These are phyloP conservation scores for Coenonympha arcania DNA, from an alignment of 2,888 invertebrate genomes.

Conservation along the genomic window DNA sequence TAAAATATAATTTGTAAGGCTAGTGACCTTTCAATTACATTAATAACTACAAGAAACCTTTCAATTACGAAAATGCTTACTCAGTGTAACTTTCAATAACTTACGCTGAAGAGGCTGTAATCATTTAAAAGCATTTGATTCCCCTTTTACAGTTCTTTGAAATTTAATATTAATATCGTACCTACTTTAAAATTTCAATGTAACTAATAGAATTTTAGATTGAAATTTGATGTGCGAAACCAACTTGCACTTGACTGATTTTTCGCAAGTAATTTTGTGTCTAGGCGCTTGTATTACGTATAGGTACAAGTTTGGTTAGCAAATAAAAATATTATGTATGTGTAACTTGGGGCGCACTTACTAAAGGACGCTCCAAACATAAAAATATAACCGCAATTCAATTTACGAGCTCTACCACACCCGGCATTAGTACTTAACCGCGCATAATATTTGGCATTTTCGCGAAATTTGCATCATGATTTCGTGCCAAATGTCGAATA, in stretches of 20 bases:
- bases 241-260: too few relatives aligned
- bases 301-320: background rate
- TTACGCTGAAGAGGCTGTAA: conserved; percentile 6
- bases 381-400: conserved; percentile 20
- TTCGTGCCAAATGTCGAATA: conserved; percentile 61
- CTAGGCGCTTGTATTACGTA: too few relatives aligned
- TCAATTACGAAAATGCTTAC: too few relatives aligned
- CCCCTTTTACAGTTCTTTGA: conserved; percentile 3
- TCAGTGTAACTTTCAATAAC: conserved; percentile 7
- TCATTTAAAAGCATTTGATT: conserved; percentile 9
- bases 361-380: conserved; percentile 5
- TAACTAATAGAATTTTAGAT: too few relatives aligned
- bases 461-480: conserved; percentile 56
- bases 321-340: background rate
- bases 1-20: too few relatives aligned
- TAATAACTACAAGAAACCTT: too few relatives aligned
- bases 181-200: too few relatives aligned
- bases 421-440: conserved; percentile 50
- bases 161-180: too few relatives aligned
- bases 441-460: conserved; percentile 50
- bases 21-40: too few relatives aligned
- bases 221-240: too few relatives aligned
- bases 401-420: conserved; percentile 26
- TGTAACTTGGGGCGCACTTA: background rate
- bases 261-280: too few relatives aligned